Conservation (phyloP, 2,797 vertebrate genomes). For the Malacoctenus gilli region DNA sequence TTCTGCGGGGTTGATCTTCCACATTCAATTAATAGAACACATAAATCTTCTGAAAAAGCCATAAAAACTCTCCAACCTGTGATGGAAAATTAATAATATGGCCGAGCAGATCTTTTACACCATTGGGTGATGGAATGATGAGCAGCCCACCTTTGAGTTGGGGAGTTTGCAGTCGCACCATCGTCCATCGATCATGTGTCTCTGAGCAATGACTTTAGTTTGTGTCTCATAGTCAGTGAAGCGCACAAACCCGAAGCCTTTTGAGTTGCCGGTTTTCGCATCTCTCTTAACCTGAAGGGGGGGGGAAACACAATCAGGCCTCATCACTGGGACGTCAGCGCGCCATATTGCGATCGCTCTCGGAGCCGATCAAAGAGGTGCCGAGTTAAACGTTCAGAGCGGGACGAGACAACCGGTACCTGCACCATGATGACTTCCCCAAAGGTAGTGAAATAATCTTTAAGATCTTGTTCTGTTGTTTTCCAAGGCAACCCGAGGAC, state of each 20-base stretch:
- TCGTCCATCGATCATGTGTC: slow-evolving; percentile 98
- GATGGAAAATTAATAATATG: too few species aligned
- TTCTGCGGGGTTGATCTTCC: too few species aligned
- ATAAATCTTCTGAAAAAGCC: too few species aligned
- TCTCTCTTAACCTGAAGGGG: slow-evolving; percentile 92
- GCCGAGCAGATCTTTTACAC: too few species aligned
- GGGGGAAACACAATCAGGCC: not conserved
- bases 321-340: not conserved
- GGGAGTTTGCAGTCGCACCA: slow-evolving; percentile 99
- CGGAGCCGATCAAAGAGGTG: not conserved
- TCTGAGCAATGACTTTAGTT: slow-evolving; percentile 96
- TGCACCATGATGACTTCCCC: slow-evolving; percentile 99
- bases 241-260: slow-evolving; percentile 97
- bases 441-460: slow-evolving; percentile 96
- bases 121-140: too few species aligned
- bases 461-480: slow-evolving; percentile 96
- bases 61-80: too few species aligned
- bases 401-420: slow-evolving; percentile 75
- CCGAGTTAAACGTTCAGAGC: not conserved
- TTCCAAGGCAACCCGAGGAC: slow-evolving; percentile 98
- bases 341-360: not conserved
- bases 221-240: slow-evolving; percentile 99
- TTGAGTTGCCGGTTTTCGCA: slow-evolving; percentile 95
- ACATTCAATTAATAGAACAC: too few species aligned
- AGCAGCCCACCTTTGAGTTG: slow-evolving; percentile 91